A percentile compares a stretch with the other conserved stretches of the same genome.
These are phyloP conservation scores for Chaetodon trifascialis DNA, from an alignment of 2,113 vertebrate genomes.

Conservation along the genomic window DNA sequence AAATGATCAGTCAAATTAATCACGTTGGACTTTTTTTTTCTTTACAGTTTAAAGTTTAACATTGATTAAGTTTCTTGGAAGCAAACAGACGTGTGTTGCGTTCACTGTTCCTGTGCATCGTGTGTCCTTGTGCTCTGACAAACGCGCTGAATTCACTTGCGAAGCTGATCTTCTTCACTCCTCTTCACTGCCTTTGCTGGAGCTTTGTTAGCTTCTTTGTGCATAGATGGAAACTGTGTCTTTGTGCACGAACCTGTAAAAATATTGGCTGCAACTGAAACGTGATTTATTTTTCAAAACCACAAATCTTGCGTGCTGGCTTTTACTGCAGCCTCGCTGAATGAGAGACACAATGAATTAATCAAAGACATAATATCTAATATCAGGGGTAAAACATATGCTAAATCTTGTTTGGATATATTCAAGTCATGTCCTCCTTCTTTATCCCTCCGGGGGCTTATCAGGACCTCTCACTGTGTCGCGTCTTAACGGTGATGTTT, in stretches of 20 bases:
- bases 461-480: constrained; percentile 40
- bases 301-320: not conserved
- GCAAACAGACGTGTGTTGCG: too few relatives aligned
- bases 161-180: too few relatives aligned
- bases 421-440: not conserved
- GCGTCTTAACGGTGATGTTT: constrained; percentile 16
- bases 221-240: too few relatives aligned
- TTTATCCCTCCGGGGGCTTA: constrained; percentile 30
- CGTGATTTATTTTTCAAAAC: not conserved
- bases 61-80: too few relatives aligned
- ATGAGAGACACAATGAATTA: not conserved
- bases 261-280: too few relatives aligned
- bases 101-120: too few relatives aligned
- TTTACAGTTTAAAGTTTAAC: too few relatives aligned
- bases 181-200: too few relatives aligned
- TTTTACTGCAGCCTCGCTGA: not conserved
- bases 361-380: not conserved
- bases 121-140: too few relatives aligned
- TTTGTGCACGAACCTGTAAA: too few relatives aligned
- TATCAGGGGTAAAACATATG: not conserved
- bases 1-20: not conserved
- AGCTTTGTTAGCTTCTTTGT: too few relatives aligned
- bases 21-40: not conserved
- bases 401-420: not conserved
- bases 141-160: too few relatives aligned